Evolutionary conservation across 2,113 vertebrate genomes (phyloP).

Genomic region (Plotosus lineatus): DNA sequence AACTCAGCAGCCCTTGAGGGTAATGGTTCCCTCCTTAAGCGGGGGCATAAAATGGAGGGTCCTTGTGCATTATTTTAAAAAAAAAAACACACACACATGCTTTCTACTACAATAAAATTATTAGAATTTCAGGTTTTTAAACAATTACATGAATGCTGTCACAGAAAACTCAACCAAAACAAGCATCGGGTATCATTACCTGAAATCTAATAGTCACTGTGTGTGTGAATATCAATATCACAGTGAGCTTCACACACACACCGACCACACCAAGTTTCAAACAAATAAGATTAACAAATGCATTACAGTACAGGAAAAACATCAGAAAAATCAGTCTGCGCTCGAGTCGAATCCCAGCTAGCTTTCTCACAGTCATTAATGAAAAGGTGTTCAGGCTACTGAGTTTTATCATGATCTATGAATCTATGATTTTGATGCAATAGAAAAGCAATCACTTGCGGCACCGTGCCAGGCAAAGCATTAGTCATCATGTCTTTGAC

Average conservation of each 20-base stretch:
- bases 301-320: neutral
- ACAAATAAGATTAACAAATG: neutral
- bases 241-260: neutral
- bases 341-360: constrained; percentile 42
- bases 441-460: constrained; percentile 80
- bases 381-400: constrained; percentile 64
- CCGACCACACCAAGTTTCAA: neutral
- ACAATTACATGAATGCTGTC: neutral
- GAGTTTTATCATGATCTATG: constrained; percentile 80
- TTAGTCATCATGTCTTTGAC: constrained; percentile 82
- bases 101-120: neutral
- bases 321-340: constrained; percentile 47
- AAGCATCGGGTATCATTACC: neutral
- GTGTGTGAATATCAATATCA: neutral
- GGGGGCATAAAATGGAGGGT: constrained; percentile 64
- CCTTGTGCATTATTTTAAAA: constrained; percentile 55
- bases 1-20: constrained; percentile 61
- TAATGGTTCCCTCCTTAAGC: constrained; percentile 61
- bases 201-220: neutral
- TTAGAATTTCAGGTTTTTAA: neutral
- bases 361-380: constrained; percentile 67
- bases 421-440: constrained; percentile 79
- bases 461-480: constrained; percentile 71
- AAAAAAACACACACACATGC: constrained; percentile 33
- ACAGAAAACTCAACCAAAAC: neutral